Percentiles rank a stretch among this genome's conserved stretches.
Evolutionary conservation across 2,113 vertebrate species (phyloP).

Genomic region (Callopanchax toddi): DNA sequence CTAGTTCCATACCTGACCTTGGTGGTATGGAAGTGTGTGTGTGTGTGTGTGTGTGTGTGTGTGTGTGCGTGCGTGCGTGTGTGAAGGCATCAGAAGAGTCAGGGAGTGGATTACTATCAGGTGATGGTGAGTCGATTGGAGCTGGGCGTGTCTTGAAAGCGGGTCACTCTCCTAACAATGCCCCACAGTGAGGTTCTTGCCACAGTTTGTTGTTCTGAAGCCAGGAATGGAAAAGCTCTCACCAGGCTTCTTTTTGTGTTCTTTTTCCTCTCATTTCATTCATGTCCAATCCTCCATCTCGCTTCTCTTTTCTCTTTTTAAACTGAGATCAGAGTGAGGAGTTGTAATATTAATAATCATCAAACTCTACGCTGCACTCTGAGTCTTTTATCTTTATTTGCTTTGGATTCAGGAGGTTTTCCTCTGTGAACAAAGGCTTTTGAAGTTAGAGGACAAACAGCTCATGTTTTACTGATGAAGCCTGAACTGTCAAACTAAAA

Average conservation of each 20-base stretch:
- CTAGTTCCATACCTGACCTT: too few relatives aligned
- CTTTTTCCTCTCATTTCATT: too few relatives aligned
- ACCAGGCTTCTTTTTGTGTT: slow-evolving; percentile 8
- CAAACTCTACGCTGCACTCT: slow-evolving; percentile 13
- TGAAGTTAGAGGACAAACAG: slow-evolving; percentile 43
- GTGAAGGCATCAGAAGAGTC: background rate
- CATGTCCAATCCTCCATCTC: slow-evolving; percentile 12
- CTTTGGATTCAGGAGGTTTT: slow-evolving; percentile 48
- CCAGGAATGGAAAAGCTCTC: slow-evolving; percentile 38
- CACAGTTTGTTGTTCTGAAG: slow-evolving; percentile 43
- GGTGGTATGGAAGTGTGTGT: background rate
- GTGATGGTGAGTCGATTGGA: slow-evolving; percentile 23
- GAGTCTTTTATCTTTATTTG: slow-evolving; percentile 61
- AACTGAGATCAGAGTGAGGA: slow-evolving; percentile 58
- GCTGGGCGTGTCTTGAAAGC: slow-evolving; percentile 29
- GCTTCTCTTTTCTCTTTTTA: slow-evolving; percentile 65
- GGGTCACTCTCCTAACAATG: slow-evolving; percentile 47
- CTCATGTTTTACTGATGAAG: slow-evolving; percentile 10
- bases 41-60: background rate
- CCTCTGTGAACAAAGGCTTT: slow-evolving; percentile 45
- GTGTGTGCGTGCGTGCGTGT: background rate
- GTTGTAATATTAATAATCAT: slow-evolving; percentile 41
- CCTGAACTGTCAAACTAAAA: slow-evolving; percentile 1
- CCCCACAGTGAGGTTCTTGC: slow-evolving; percentile 5
- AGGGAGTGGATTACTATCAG: slow-evolving; percentile 24